These are phyloP conservation scores for Adrianichthys oophorus DNA, from an alignment of 2,797 vertebrate species.

Conservation along the genomic window DNA sequence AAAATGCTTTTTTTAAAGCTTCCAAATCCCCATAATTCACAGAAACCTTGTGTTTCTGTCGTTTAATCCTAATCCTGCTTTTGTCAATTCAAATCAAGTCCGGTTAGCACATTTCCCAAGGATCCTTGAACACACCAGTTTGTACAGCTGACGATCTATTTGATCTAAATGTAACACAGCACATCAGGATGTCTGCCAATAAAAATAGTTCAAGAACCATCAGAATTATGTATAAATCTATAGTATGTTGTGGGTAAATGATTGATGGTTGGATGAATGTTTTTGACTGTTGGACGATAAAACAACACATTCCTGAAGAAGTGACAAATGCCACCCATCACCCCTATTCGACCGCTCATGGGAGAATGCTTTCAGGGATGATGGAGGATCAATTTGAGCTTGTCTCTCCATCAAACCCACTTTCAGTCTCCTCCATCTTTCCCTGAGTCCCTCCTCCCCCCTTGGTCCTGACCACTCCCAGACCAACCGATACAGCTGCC, in stretches of 20 bases:
- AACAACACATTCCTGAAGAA: neutral
- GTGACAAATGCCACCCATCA: neutral
- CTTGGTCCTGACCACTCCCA: constrained; percentile 18
- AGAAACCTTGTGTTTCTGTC: too few species aligned
- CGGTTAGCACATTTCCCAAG: neutral
- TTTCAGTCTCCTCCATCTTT: constrained; percentile 26
- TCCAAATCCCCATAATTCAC: too few species aligned
- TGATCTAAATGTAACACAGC: neutral
- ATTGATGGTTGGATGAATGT: too few species aligned
- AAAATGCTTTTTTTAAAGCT: too few species aligned
- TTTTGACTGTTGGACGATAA: neutral
- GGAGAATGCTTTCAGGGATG: constrained; percentile 37
- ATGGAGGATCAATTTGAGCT: constrained; percentile 45
- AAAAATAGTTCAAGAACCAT: neutral
- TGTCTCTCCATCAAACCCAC: constrained; percentile 14
- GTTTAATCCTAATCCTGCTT: too few species aligned
- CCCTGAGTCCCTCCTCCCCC: constrained; percentile 15
- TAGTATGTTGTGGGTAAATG: neutral
- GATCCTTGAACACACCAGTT: neutral
- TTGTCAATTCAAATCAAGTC: too few species aligned
- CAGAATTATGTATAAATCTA: neutral
- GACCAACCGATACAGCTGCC: constrained; percentile 17
- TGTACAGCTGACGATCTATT: neutral
- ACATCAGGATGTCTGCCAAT: neutral
- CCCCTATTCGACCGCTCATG: neutral